phyloP scores from a whole-genome alignment of 2,797 vertebrate genomes.

The Sebastes miniatus region DNA sequence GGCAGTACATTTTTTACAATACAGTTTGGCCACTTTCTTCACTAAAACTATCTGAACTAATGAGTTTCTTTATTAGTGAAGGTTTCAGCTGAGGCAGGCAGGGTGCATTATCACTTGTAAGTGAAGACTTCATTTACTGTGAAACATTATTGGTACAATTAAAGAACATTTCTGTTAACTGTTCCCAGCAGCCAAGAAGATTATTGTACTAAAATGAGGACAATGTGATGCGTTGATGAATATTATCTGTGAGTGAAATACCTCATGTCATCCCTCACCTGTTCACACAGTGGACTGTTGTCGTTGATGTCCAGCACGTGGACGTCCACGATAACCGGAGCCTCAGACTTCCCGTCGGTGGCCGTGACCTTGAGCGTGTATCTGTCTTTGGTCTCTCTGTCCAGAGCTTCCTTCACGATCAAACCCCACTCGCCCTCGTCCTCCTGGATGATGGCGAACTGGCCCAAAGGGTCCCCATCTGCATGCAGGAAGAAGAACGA shows the following conservation, averaged over 20 bases:
- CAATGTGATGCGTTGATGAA: not conserved
- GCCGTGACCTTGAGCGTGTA: conserved; percentile 89
- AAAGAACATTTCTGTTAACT: not conserved
- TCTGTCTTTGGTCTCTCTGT: conserved; percentile 89
- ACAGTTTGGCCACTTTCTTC: not conserved
- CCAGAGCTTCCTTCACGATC: conserved; percentile 87
- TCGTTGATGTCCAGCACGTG: conserved; percentile 96
- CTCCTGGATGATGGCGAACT: conserved; percentile 87
- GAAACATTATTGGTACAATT: not conserved
- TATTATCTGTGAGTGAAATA: not conserved
- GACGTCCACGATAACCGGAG: conserved; percentile 86
- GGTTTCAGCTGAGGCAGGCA: not conserved
- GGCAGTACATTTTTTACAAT: not conserved
- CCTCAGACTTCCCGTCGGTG: conserved; percentile 94
- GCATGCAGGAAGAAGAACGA: not conserved
- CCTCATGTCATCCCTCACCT: conserved; percentile 79
- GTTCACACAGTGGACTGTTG: conserved; percentile 93
- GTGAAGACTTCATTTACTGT: not conserved
- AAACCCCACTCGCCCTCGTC: conserved; percentile 89
- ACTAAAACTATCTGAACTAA: not conserved
- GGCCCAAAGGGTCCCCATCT: conserved; percentile 92
- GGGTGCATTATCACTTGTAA: not conserved
- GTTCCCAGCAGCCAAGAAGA: not conserved
- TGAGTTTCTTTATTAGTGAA: not conserved
- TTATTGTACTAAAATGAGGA: not conserved